Evolutionary conservation across 2,888 invertebrate species (phyloP).

Genomic region (Mactromeris polynyma): DNA sequence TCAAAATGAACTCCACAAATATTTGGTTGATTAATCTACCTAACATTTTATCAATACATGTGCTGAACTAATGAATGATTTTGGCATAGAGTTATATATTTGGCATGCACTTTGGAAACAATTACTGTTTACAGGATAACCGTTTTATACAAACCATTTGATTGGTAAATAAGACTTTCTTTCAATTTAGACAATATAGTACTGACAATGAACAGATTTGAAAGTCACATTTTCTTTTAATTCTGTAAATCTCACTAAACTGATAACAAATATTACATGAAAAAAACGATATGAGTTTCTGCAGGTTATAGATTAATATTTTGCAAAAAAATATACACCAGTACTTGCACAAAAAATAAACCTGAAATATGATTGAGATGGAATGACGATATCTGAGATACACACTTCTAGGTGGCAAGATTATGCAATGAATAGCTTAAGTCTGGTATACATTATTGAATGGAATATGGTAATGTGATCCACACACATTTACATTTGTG

Average conservation of each 20-base stretch:
- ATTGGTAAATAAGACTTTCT: too few relatives aligned
- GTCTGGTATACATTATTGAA: not conserved
- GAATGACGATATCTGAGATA: not conserved
- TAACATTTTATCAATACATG: too few relatives aligned
- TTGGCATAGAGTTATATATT: too few relatives aligned
- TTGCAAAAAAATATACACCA: not conserved
- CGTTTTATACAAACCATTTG: too few relatives aligned
- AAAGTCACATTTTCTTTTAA: not conserved
- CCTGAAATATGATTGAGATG: not conserved
- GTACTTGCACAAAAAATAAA: not conserved
- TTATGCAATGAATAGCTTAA: not conserved
- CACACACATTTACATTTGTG: too few relatives aligned
- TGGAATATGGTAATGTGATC: too few relatives aligned
- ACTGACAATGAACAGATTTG: not conserved
- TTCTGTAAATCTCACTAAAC: not conserved
- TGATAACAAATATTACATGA: not conserved
- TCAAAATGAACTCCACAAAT: too few relatives aligned
- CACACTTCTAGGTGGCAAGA: not conserved
- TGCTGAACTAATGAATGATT: too few relatives aligned
- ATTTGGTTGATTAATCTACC: too few relatives aligned
- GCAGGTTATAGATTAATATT: not conserved
- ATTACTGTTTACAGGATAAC: too few relatives aligned
- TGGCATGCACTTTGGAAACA: too few relatives aligned
- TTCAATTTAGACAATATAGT: not conserved
- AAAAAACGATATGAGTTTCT: not conserved